phyloP scores from a whole-genome alignment of 2,888 invertebrate species.

The Diplazon laetatorius region DNA sequence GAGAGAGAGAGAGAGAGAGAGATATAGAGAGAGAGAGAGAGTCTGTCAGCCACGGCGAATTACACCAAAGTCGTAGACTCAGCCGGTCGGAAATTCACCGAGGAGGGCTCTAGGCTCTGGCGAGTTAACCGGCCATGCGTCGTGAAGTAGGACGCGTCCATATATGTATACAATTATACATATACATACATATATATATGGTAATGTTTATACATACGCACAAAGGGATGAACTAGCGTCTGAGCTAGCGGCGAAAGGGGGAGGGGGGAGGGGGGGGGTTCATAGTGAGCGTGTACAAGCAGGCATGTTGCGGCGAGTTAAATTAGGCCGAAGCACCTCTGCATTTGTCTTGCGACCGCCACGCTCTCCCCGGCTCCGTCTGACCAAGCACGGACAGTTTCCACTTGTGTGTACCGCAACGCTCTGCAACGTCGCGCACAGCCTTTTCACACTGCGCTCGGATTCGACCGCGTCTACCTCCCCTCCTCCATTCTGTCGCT shows the following conservation, averaged over 20 bases:
- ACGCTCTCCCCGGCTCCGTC: constrained; percentile 47
- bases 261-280: too few species aligned
- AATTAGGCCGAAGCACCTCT: constrained; percentile 68
- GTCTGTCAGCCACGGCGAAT: constrained; percentile 51
- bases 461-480: too few species aligned
- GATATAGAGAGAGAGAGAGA: too few species aligned
- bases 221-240: constrained; percentile 50
- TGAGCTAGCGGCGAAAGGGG: constrained; percentile 33
- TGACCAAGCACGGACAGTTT: constrained; percentile 27
- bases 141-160: constrained; percentile 24
- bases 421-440: constrained; percentile 30
- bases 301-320: constrained; percentile 63
- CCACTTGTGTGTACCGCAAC: constrained; percentile 52
- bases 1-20: too few species aligned
- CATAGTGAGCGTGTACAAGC: constrained; percentile 51
- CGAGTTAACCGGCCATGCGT: constrained; percentile 40
- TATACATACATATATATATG: constrained; percentile 7
- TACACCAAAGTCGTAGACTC: constrained; percentile 57
- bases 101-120: constrained; percentile 44
- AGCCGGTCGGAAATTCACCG: constrained; percentile 41
- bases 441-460: too few species aligned
- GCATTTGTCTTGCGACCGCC: constrained; percentile 67
- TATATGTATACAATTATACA: neutral
- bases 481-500: too few species aligned
- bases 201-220: neutral